Base-by-base conservation (phyloP, 1,140 invertebrate species). In the Bombus sylvicola region DNA sequence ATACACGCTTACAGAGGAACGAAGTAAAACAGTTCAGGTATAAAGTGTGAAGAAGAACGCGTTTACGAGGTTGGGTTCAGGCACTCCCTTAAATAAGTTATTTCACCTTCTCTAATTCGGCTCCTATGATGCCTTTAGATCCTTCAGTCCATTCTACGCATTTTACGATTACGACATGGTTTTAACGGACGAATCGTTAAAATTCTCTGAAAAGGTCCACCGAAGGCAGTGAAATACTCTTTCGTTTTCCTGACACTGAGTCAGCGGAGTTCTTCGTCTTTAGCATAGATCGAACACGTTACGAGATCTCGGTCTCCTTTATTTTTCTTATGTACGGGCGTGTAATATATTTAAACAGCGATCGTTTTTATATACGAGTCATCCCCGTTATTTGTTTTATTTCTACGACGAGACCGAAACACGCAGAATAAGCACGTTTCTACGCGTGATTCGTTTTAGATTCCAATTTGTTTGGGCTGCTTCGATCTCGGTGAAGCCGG, bases 21-120 rank as follows among this genome's bases (percentile, higher is more conserved):
- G 43, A 39, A 43, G 62, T 74, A 43, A 62, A 81, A 43, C 28
- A 31, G 68, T 25, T 25, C 69, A 47, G 69, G 69, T 75, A 83
- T n/a, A 83, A n/a, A 39, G 28, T 4, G 39, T 18, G 59, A 41
- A 53, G 18, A 81, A 25, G 66, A 41, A 34, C 43, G 31, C 73
- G 73, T 85, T 81, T 85, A 81, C 72, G 66, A 85, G 28, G 34
- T 41, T 25, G 37, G 39, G 53, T 43, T 25, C 47, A 62, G 39
- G 25, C 53, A 83, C 79, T 85, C 68, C 83, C 71, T 79, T 84
- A 89, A 87, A 77, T 81, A 87, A 89, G 79, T 89, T 84, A 85
- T 66, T 79, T 82, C 34, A 28, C 68, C 47, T 69, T 66, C 77
- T 83, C 77, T 83, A 76, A 83, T 85, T 87, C 76, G 53, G 64